Percentiles rank a stretch among this genome's conserved stretches.
These are phyloP conservation scores for Tachypleus tridentatus DNA, from an alignment of 1,140 invertebrate genomes.

Conservation along the genomic window DNA sequence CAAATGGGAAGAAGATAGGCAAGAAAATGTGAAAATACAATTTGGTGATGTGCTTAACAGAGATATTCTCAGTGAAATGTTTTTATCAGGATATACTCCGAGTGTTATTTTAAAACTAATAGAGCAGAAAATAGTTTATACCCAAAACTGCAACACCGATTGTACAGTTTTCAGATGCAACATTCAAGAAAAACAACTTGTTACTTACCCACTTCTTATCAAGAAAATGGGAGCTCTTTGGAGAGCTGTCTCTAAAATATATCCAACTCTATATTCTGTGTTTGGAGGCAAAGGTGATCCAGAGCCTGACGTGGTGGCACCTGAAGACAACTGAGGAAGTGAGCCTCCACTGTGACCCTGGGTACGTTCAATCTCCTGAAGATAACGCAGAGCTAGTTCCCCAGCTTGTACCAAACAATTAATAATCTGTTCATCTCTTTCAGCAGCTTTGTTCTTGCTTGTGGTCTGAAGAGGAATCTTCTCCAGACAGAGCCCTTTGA, in stretches of 20 bases:
- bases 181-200: not conserved
- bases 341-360: slow-evolving; percentile 24
- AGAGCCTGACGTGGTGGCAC: slow-evolving; percentile 37
- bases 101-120: too few species aligned
- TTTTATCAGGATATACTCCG: too few species aligned
- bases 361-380: slow-evolving; percentile 72
- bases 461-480: slow-evolving; percentile 54
- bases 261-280: slow-evolving; percentile 51
- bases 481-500: slow-evolving; percentile 61
- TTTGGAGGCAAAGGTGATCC: slow-evolving; percentile 48
- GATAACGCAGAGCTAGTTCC: slow-evolving; percentile 84
- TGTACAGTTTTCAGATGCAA: too few species aligned
- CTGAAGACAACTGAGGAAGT: slow-evolving; percentile 15
- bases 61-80: too few species aligned
- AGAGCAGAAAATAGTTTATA: too few species aligned
- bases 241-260: slow-evolving; percentile 76
- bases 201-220: slow-evolving; percentile 52
- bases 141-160: too few species aligned
- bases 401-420: slow-evolving; percentile 68
- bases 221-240: slow-evolving; percentile 71
- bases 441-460: slow-evolving; percentile 68
- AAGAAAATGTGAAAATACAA: too few species aligned
- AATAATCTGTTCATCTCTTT: slow-evolving; percentile 72
- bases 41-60: too few species aligned
- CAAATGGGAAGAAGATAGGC: too few species aligned